Percentiles rank a stretch among this genome's conserved stretches.
These are phyloP conservation scores for Chrysolina americana DNA, from an alignment of 2,888 invertebrate species.

Conservation along the genomic window DNA sequence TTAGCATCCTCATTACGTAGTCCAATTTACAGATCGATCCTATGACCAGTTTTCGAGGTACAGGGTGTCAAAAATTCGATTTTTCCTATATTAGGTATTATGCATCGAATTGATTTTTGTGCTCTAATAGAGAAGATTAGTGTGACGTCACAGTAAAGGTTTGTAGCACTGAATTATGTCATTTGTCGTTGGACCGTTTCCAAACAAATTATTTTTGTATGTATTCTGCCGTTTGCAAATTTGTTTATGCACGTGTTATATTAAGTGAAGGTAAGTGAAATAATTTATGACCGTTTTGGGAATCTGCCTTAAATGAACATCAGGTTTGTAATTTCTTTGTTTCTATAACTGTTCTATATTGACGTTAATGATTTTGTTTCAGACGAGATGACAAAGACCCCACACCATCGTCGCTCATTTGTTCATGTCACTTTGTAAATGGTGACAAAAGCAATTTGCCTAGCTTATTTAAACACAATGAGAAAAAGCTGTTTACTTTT, in stretches of 20 bases:
- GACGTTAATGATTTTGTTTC: slow-evolving; percentile 3
- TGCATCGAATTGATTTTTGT: too few relatives aligned
- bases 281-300: not conserved
- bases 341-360: slow-evolving; percentile 10
- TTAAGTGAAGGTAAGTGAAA: slow-evolving; percentile 5
- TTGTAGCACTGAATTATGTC: not conserved
- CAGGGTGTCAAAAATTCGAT: too few relatives aligned
- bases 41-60: too few relatives aligned
- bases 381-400: slow-evolving; percentile 8
- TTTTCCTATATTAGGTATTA: too few relatives aligned
- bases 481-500: slow-evolving; percentile 2
- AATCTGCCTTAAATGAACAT: slow-evolving; percentile 6
- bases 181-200: slow-evolving; percentile 1
- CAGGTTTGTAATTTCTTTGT: slow-evolving; percentile 5
- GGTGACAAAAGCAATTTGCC: slow-evolving; percentile 11
- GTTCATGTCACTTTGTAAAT: slow-evolving; percentile 13
- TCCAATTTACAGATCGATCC: too few relatives aligned
- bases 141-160: not conserved
- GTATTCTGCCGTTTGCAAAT: slow-evolving; percentile 1
- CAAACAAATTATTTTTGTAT: slow-evolving; percentile 1
- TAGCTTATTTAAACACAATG: slow-evolving; percentile 11
- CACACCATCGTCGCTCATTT: slow-evolving; percentile 11
- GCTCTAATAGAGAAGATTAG: not conserved
- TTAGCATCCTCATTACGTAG: too few relatives aligned
- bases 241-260: not conserved